phyloP scores from a whole-genome alignment of 64 coral and sea anemone species.

The Catalaphyllia jardinei region DNA sequence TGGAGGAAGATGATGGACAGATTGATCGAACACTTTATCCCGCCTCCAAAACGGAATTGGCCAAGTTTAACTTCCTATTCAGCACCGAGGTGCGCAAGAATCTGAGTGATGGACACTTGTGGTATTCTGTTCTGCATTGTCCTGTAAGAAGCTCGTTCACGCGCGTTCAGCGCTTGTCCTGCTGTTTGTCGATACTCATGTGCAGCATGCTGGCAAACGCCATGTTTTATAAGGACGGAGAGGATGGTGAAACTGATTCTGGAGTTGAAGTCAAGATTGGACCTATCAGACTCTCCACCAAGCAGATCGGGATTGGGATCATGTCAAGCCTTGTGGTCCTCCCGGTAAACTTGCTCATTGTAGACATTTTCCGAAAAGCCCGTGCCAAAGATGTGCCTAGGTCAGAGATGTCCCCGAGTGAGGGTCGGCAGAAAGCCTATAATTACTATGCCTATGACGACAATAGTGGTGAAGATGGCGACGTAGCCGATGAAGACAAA shows the following conservation, averaged over 20 bases:
- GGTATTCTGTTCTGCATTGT: constrained; percentile 47
- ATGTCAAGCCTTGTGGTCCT: constrained; percentile 70
- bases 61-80: constrained; percentile 55
- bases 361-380: constrained; percentile 60
- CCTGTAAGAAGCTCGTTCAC: constrained; percentile 59
- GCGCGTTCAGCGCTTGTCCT: constrained; percentile 48
- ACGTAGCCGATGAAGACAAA: background rate
- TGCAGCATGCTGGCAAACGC: constrained; percentile 50
- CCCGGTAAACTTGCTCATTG: constrained; percentile 59
- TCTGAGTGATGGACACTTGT: constrained; percentile 63
- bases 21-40: constrained; percentile 44
- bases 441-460: background rate
- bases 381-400: background rate
- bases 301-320: constrained; percentile 62
- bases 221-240: constrained; percentile 76
- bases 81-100: constrained; percentile 48
- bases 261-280: constrained; percentile 54
- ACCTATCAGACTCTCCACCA: constrained; percentile 56
- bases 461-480: background rate
- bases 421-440: background rate
- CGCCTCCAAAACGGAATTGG: constrained; percentile 25
- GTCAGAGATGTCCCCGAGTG: background rate
- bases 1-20: constrained; percentile 68
- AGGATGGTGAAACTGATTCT: background rate
- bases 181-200: constrained; percentile 44